These are phyloP conservation scores for Donacobius atricapilla DNA, from an alignment of 2,113 vertebrate species.

Conservation along the genomic window DNA sequence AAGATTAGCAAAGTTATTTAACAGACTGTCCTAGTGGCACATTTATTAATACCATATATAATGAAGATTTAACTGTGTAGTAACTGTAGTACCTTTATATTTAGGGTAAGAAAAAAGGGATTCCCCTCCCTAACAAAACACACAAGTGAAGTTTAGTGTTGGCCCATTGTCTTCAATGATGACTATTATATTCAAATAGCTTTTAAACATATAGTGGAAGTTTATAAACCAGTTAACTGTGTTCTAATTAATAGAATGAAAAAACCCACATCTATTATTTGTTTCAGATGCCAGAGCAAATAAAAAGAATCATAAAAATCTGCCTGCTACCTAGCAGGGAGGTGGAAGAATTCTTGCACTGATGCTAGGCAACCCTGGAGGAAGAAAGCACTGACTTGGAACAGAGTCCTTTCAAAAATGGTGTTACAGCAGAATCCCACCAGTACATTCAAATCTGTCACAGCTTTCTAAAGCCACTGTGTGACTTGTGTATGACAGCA, in stretches of 20 bases:
- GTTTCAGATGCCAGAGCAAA: background rate
- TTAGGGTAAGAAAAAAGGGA: background rate
- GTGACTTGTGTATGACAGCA: background rate
- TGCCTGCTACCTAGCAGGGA: background rate
- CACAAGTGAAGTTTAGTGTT: background rate
- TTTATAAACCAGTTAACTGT: constrained; percentile 25
- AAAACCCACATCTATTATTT: constrained; percentile 23
- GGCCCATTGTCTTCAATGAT: background rate
- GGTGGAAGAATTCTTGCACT: background rate
- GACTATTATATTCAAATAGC: constrained; percentile 27
- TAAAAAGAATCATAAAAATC: background rate
- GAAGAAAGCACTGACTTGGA: background rate
- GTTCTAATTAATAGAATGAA: background rate
- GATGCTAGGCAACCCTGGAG: background rate
- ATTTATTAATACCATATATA: constrained; percentile 63
- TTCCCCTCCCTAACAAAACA: background rate
- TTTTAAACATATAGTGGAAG: constrained; percentile 29
- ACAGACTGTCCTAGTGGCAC: constrained; percentile 17
- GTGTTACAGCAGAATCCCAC: background rate
- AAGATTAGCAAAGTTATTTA: constrained; percentile 56
- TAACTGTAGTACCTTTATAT: constrained; percentile 35
- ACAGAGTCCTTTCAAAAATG: background rate
- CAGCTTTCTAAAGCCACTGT: background rate
- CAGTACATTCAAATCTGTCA: background rate
- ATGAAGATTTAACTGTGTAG: constrained; percentile 20